Evolutionary conservation across 2,113 vertebrate genomes (phyloP), one percentile per base, ranked within the genome.

Genomic region (Gallinago undulata): DNA sequence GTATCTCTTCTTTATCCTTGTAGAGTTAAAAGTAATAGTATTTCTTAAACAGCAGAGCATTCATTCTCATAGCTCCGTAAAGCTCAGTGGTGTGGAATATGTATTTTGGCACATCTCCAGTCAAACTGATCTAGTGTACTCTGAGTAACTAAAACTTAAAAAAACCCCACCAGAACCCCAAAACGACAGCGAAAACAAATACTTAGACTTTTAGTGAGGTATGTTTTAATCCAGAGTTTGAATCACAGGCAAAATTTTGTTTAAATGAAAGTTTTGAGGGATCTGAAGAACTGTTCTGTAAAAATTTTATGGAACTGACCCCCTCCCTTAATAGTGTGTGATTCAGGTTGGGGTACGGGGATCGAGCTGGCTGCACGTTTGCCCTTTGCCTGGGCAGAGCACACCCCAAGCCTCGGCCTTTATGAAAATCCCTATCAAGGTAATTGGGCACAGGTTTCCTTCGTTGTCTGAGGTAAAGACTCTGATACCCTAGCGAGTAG

Each of bases 401-500:
- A 35, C 15, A 28, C 14, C 16, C 50, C 23, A 22, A 21, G 17
- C 27, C 7, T 28, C 74, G n/a, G 31, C 50, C 28, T 90, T 85
- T 21, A 25, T 83, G 68, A 39, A 69, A 84, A 67, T 67, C 39
- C 41, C 47, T 75, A 6, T 78, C n/a, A 5, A 14, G 83, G 30
- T 51, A 55, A 41, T 55, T 27, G 59, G 75, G 63, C 81, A 48
- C 60, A 31, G 56, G 75, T 56, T 63, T 89, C 21, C 21, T 4
- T 69, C 27, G 55, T 60, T 39, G 35, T 33, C 39, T 33, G 10
- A 27, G 18, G 18, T 25, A 30, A 77, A 63, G 59, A 53, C 63
- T 84, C 33, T 51, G 68, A n/a, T 53, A 59, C 18, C 8, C 6
- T n/a, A 0, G 50, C 1, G 4, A 39, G 69, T 78, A 22, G 1